phyloP scores from a whole-genome alignment of 2,113 vertebrate species.

The Acrocephalus arundinaceus region DNA sequence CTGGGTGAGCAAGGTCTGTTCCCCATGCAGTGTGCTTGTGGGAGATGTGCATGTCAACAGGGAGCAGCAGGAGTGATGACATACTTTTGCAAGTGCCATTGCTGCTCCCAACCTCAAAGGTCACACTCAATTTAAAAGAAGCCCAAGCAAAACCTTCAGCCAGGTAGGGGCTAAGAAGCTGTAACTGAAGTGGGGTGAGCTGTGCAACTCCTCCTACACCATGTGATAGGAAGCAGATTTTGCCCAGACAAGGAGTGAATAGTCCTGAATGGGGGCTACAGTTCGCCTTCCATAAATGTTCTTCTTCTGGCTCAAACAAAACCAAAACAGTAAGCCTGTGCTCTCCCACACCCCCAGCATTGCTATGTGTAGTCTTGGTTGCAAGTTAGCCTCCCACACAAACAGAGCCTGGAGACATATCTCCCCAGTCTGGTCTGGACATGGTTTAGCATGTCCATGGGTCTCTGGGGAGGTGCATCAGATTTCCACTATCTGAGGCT shows the following conservation, averaged over 20 bases:
- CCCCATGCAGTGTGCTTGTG: not conserved
- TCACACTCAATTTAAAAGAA: not conserved
- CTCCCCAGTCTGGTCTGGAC: not conserved
- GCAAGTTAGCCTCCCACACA: not conserved
- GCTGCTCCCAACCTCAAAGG: not conserved
- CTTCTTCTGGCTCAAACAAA: not conserved
- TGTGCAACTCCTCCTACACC: not conserved
- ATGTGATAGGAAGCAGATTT: not conserved
- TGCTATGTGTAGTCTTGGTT: not conserved
- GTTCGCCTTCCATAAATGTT: not conserved
- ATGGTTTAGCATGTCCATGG: not conserved
- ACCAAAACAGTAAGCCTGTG: not conserved
- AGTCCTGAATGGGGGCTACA: not conserved
- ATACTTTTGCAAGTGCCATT: not conserved
- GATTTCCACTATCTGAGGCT: not conserved
- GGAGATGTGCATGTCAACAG: not conserved
- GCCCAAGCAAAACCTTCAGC: not conserved
- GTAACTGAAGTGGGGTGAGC: not conserved
- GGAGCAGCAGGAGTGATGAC: not conserved
- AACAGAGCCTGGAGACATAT: not conserved
- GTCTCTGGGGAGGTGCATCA: not conserved
- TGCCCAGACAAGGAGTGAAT: not conserved
- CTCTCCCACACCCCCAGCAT: not conserved
- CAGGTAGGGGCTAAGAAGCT: not conserved
- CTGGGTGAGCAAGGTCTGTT: not conserved